Conservation (phyloP, 2,113 vertebrate species). For the Chaetodon auriga region DNA sequence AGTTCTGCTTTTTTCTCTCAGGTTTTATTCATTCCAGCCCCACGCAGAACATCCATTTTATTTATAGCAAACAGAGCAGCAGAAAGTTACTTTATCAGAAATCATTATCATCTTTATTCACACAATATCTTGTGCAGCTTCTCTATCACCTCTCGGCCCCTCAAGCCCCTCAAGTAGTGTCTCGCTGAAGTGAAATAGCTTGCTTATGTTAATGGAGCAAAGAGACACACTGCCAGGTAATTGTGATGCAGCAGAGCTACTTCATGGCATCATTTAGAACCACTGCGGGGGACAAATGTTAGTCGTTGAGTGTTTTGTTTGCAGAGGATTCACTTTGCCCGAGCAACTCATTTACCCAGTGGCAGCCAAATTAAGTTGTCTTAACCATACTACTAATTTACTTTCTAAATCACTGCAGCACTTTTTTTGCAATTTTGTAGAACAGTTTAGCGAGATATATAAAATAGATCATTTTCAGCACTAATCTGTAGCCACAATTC, state of each 20-base stretch:
- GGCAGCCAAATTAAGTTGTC: constrained; percentile 67
- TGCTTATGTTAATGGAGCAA: constrained; percentile 66
- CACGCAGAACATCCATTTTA: constrained; percentile 37
- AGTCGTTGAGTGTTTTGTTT: constrained; percentile 71
- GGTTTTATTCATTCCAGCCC: background rate
- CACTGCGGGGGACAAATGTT: constrained; percentile 73
- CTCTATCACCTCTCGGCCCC: constrained; percentile 53
- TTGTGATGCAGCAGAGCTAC: constrained; percentile 76
- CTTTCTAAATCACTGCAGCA: background rate
- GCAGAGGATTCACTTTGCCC: constrained; percentile 59
- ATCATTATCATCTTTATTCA: constrained; percentile 60
- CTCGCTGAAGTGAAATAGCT: constrained; percentile 61
- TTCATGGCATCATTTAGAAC: constrained; percentile 71
- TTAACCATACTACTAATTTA: constrained; percentile 65
- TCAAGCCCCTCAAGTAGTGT: constrained; percentile 43
- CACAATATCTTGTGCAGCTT: constrained; percentile 47
- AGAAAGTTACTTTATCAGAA: constrained; percentile 30
- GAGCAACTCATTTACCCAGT: constrained; percentile 63
- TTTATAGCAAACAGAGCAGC: constrained; percentile 26
- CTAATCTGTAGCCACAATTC: background rate
- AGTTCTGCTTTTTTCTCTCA: background rate
- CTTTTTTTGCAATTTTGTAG: background rate
- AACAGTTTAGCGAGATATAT: background rate
- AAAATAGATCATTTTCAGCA: background rate
- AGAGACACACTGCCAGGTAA: constrained; percentile 68